phyloP scores from a whole-genome alignment of 1,140 invertebrate species.

The Drosophila ficusphila region DNA sequence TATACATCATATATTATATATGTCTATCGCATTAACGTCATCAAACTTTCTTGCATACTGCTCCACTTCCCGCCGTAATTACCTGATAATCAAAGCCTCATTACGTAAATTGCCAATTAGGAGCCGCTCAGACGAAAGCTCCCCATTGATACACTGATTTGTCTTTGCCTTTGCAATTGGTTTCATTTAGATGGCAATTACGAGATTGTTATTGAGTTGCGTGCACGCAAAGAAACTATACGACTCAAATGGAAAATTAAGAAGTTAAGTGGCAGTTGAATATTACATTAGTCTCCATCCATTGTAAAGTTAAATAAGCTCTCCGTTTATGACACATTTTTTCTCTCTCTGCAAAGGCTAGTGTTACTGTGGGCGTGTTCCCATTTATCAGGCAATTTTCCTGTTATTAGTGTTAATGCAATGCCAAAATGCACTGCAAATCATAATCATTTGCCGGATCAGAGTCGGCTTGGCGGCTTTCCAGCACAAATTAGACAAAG shows the following conservation, averaged over 20 bases:
- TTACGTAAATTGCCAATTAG: slow-evolving; percentile 67
- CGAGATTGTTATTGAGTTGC: slow-evolving; percentile 29
- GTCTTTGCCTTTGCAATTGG: slow-evolving; percentile 50
- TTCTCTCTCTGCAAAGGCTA: background rate
- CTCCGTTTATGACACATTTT: background rate
- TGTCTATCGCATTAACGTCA: slow-evolving; percentile 54
- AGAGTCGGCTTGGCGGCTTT: slow-evolving; percentile 34
- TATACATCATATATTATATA: background rate
- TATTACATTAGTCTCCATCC: no score
- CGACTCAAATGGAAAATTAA: no score
- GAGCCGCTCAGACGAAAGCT: slow-evolving; percentile 27
- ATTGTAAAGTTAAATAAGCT: background rate
- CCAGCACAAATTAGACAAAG: slow-evolving; percentile 61
- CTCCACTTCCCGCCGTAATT: slow-evolving; percentile 54
- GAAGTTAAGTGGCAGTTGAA: no score
- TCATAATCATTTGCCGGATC: slow-evolving; percentile 33
- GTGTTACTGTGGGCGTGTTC: slow-evolving; percentile 46
- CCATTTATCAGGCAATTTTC: slow-evolving; percentile 58
- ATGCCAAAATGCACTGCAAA: slow-evolving; percentile 51
- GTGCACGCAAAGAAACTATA: background rate
- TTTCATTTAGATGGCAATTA: slow-evolving; percentile 66
- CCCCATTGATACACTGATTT: slow-evolving; percentile 35
- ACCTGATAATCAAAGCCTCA: slow-evolving; percentile 41
- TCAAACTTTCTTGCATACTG: slow-evolving; percentile 46
- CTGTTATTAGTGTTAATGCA: slow-evolving; percentile 46